Percentiles rank a stretch among this genome's conserved stretches.
Evolutionary conservation across 2,113 vertebrate species (phyloP).

Genomic region (Bombycilla garrulus): DNA sequence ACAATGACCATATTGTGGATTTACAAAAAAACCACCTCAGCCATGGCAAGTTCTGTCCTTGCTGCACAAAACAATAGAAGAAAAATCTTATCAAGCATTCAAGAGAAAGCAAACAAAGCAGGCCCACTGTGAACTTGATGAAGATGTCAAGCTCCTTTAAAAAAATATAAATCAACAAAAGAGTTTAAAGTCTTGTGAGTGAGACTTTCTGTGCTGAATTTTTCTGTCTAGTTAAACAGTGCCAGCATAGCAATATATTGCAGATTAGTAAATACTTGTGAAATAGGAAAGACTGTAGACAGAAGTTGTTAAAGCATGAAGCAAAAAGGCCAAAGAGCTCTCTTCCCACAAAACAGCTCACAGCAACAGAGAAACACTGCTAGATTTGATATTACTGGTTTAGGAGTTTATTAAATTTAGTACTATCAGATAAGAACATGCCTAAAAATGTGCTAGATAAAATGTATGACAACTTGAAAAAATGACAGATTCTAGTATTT

Average conservation of each 20-base stretch:
- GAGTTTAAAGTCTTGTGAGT: conserved; percentile 78
- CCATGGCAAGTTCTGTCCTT: conserved; percentile 95
- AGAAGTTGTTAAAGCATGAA: conserved; percentile 51
- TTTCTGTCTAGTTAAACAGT: conserved; percentile 75
- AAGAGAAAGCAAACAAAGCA: conserved; percentile 99
- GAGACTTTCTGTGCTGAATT: conserved; percentile 71
- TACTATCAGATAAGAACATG: not conserved
- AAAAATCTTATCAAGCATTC: conserved; percentile 93
- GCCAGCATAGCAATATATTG: conserved; percentile 64
- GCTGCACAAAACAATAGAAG: conserved; percentile 91
- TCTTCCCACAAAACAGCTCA: conserved; percentile 42
- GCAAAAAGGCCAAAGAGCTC: conserved; percentile 33
- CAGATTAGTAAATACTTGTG: conserved; percentile 50
- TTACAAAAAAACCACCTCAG: conserved; percentile 90
- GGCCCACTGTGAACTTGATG: conserved; percentile 91
- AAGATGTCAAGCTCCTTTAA: conserved; percentile 87
- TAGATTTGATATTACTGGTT: not conserved
- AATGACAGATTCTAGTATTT: not conserved
- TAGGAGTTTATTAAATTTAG: not conserved
- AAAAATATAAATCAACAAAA: conserved; percentile 83
- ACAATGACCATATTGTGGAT: conserved; percentile 99
- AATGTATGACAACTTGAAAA: not conserved
- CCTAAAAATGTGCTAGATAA: not conserved
- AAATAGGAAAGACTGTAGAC: conserved; percentile 7
- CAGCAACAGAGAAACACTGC: conserved; percentile 7